These are phyloP conservation scores for Drosophila tani DNA, from an alignment of 1,140 invertebrate genomes.

Conservation along the genomic window DNA sequence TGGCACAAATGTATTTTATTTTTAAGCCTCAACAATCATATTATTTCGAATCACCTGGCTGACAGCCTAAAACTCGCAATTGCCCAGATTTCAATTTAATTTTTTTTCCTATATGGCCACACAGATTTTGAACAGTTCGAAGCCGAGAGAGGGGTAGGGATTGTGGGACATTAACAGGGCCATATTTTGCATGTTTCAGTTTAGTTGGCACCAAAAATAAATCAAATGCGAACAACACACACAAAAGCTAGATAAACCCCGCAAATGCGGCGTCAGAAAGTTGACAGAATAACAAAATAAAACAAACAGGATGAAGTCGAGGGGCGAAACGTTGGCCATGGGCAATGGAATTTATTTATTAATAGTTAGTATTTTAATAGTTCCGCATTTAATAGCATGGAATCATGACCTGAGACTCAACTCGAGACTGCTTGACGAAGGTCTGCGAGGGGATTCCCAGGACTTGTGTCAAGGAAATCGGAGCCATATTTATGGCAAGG, in stretches of 20 bases:
- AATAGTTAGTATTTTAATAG: constrained; percentile 38
- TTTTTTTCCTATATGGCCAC: not conserved
- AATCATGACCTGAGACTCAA: constrained; percentile 18
- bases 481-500: constrained; percentile 67
- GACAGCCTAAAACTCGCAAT: constrained; percentile 17
- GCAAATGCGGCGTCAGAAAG: constrained; percentile 43
- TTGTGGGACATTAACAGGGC: constrained; percentile 36
- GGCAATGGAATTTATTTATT: constrained; percentile 39
- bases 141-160: not conserved
- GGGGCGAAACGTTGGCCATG: constrained; percentile 2
- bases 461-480: constrained; percentile 38
- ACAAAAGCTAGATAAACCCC: constrained; percentile 46
- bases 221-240: constrained; percentile 47
- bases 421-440: constrained; percentile 26
- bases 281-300: constrained; percentile 17
- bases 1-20: constrained; percentile 3
- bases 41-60: constrained; percentile 27
- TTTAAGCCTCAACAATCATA: constrained; percentile 26
- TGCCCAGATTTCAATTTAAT: not conserved
- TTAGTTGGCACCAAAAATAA: constrained; percentile 70
- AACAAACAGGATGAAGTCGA: constrained; percentile 4
- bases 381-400: not conserved
- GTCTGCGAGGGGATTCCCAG: constrained; percentile 5
- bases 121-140: constrained; percentile 6
- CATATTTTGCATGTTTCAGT: constrained; percentile 61